Percentiles rank a stretch among this genome's conserved stretches.
Evolutionary conservation across 2,113 vertebrate species (phyloP).

Genomic region (Gadus chalcogrammus): DNA sequence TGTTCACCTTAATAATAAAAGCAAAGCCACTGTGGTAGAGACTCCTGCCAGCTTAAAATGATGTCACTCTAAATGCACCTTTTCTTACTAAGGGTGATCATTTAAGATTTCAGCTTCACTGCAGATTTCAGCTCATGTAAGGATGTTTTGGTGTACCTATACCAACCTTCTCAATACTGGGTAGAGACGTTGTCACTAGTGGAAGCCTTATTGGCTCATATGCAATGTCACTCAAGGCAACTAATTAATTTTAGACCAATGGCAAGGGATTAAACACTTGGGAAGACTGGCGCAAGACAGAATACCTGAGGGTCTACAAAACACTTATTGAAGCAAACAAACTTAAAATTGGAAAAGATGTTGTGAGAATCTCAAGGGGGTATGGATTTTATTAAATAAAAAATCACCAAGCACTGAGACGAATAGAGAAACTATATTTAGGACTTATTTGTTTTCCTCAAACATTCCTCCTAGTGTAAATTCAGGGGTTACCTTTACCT

Average conservation of each 20-base stretch:
- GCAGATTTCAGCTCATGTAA: conserved; percentile 51
- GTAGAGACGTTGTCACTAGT: conserved; percentile 26
- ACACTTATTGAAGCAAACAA: not conserved
- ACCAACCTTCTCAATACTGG: conserved; percentile 51
- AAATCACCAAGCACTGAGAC: conserved; percentile 57
- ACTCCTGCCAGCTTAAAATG: conserved; percentile 63
- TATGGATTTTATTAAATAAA: conserved; percentile 33
- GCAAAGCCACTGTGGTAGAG: conserved; percentile 46
- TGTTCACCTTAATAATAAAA: no score
- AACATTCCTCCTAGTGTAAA: conserved; percentile 64
- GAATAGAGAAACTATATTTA: conserved; percentile 39
- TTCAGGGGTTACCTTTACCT: conserved; percentile 22
- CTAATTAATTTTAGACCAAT: conserved; percentile 36
- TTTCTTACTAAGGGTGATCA: conserved; percentile 43
- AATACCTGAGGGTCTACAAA: not conserved
- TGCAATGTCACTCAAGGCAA: conserved; percentile 39
- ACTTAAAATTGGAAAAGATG: not conserved
- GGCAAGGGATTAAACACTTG: conserved; percentile 36
- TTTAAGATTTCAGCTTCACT: conserved; percentile 60
- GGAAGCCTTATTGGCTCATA: conserved; percentile 32
- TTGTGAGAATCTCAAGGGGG: conserved; percentile 53
- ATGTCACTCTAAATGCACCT: conserved; percentile 65
- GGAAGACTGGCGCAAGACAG: not conserved
- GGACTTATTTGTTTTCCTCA: conserved; percentile 61
- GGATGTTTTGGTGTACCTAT: conserved; percentile 4